Evolutionary conservation across 2,888 invertebrate genomes (phyloP).

Genomic region (Platycnemis pennipes): DNA sequence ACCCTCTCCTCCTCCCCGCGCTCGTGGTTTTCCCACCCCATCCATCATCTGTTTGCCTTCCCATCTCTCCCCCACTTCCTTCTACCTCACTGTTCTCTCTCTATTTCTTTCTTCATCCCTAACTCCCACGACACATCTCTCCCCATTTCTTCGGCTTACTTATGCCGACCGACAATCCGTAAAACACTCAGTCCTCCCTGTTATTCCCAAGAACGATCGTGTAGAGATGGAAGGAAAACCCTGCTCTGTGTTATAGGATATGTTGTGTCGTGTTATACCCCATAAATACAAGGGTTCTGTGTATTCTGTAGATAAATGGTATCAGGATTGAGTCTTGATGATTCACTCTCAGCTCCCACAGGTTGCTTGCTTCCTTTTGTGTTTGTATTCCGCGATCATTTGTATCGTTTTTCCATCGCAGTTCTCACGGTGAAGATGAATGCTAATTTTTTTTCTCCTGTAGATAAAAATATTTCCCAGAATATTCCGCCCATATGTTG

Average conservation of each 20-base stretch:
- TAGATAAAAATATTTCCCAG: too few species aligned
- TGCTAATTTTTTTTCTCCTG: too few species aligned
- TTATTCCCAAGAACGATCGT: slow-evolving; percentile 3
- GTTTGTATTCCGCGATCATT: not conserved
- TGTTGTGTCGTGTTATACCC: slow-evolving; percentile 13
- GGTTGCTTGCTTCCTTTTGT: not conserved
- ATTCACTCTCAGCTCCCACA: not conserved
- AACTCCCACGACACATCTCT: too few species aligned
- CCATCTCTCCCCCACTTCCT: slow-evolving; percentile 66
- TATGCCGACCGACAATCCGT: slow-evolving; percentile 38
- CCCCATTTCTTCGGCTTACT: not conserved
- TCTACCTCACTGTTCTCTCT: not conserved
- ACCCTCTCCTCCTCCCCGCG: slow-evolving; percentile 78
- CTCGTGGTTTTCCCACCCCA: slow-evolving; percentile 75
- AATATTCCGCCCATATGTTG: too few species aligned
- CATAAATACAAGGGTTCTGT: not conserved
- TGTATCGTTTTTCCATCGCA: not conserved
- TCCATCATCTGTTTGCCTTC: slow-evolving; percentile 66
- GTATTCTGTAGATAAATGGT: not conserved
- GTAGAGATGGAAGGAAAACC: slow-evolving; percentile 33
- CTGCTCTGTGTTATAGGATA: slow-evolving; percentile 2
- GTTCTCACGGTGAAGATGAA: not conserved
- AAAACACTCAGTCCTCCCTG: not conserved
- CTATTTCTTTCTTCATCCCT: not conserved
- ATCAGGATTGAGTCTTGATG: not conserved